Conservation (phyloP, 2,113 vertebrate species). For the Osmerus mordax region DNA sequence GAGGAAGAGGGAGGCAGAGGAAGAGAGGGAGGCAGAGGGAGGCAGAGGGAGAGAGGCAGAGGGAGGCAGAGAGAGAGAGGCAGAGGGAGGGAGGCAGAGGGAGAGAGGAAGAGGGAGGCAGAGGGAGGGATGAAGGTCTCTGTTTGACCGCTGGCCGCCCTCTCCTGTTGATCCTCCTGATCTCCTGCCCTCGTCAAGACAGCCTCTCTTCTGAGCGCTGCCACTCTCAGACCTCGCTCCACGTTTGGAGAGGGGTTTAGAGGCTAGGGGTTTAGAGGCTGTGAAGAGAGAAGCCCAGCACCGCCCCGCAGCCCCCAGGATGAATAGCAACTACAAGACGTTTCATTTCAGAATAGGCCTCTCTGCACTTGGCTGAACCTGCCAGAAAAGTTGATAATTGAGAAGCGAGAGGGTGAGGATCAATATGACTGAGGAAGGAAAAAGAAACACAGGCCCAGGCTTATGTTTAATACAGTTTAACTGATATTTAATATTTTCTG, state of each 20-base stretch:
- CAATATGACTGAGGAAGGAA: constrained; percentile 64
- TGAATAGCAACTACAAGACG: constrained; percentile 68
- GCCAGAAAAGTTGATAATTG: constrained; percentile 78
- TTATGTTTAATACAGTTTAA: constrained; percentile 98
- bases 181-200: constrained; percentile 31
- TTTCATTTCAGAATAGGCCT: constrained; percentile 66
- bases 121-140: neutral
- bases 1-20: no score
- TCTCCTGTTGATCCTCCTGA: constrained; percentile 45
- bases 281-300: constrained; percentile 65
- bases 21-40: no score
- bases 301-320: constrained; percentile 59
- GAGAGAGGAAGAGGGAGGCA: no score
- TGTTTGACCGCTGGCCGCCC: constrained; percentile 36
- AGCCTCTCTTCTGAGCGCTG: neutral
- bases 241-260: constrained; percentile 65
- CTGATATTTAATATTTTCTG: constrained; percentile 99
- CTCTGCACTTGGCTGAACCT: constrained; percentile 72
- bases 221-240: constrained; percentile 55
- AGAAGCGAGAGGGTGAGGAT: constrained; percentile 71
- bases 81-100: no score
- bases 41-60: no score
- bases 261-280: constrained; percentile 28
- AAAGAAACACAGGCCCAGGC: constrained; percentile 67
- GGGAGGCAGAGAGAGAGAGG: no score